A percentile compares a stretch with the other conserved stretches of the same genome.
phyloP scores from a whole-genome alignment of 2,113 vertebrate genomes.

The Urocitellus parryii region DNA sequence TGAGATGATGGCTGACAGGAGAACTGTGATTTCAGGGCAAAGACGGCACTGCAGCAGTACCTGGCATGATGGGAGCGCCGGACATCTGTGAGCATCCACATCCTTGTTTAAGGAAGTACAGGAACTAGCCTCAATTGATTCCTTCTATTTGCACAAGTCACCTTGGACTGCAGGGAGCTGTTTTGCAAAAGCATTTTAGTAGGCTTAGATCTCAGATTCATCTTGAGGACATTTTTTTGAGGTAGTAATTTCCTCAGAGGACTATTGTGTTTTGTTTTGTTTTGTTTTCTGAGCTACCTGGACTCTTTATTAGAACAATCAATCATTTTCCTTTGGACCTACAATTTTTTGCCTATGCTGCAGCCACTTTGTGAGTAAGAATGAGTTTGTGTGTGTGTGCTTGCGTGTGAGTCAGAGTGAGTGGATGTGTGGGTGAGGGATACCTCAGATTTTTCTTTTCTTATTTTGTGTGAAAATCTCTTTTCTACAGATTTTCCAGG shows the following conservation, averaged over 20 bases:
- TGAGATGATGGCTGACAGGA: conserved; percentile 55
- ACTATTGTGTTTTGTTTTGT: conserved; percentile 83
- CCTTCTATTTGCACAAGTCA: conserved; percentile 93
- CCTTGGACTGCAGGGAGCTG: conserved; percentile 93
- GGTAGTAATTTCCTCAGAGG: conserved; percentile 89
- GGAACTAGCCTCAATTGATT: conserved; percentile 88
- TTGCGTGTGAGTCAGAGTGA: conserved; percentile 42
- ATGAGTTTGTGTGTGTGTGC: conserved; percentile 33
- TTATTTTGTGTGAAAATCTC: conserved; percentile 88
- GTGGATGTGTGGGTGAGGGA: conserved; percentile 82
- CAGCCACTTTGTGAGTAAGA: conserved; percentile 87
- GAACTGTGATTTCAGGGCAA: conserved; percentile 92
- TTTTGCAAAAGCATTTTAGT: conserved; percentile 91
- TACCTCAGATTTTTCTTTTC: conserved; percentile 89
- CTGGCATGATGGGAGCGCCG: conserved; percentile 92
- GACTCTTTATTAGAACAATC: conserved; percentile 90
- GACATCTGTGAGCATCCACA: conserved; percentile 83
- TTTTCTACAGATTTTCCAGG: conserved; percentile 92
- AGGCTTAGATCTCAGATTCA: conserved; percentile 90
- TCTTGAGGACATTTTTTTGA: conserved; percentile 89
- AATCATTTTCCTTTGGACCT: conserved; percentile 88
- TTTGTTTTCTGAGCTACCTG: conserved; percentile 88
- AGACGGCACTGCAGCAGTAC: conserved; percentile 99
- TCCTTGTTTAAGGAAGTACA: conserved; percentile 87
- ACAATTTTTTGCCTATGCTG: conserved; percentile 91